Evolutionary conservation across 2,113 vertebrate species (phyloP).

Genomic region (Zootoca vivipara): DNA sequence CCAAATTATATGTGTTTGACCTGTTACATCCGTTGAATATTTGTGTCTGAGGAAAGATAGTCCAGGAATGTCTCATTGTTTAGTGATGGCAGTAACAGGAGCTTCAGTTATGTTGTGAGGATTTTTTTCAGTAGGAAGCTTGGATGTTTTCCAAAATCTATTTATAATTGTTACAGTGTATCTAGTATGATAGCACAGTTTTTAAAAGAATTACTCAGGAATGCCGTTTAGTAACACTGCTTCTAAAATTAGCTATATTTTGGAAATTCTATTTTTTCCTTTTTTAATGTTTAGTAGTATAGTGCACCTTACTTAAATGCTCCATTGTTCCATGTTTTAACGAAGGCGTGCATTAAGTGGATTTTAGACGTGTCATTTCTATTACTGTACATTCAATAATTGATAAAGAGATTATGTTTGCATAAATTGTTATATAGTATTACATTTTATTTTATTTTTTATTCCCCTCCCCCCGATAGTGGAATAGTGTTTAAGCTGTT

Average conservation of each 20-base stretch:
- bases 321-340: neutral
- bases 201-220: conserved; percentile 12
- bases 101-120: conserved; percentile 21
- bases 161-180: conserved; percentile 40
- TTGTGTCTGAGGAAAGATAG: conserved; percentile 34
- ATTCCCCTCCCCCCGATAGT: neutral
- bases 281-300: conserved; percentile 15
- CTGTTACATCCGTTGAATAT: conserved; percentile 34
- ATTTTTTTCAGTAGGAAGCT: conserved; percentile 32
- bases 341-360: neutral
- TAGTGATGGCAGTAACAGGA: conserved; percentile 39
- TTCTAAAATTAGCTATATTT: conserved; percentile 43
- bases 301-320: conserved; percentile 1
- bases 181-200: conserved; percentile 20
- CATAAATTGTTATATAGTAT: neutral
- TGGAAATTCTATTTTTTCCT: conserved; percentile 12
- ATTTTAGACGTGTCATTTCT: neutral
- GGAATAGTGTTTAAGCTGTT: neutral
- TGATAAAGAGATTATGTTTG: neutral
- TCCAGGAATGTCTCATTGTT: conserved; percentile 27
- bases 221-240: conserved; percentile 13
- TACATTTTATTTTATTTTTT: neutral
- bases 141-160: conserved; percentile 47
- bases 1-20: conserved; percentile 35
- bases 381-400: neutral